Percentiles rank a stretch among this genome's conserved stretches.
These are phyloP conservation scores for Aradus depressus DNA, from an alignment of 2,888 invertebrate species.

Conservation along the genomic window DNA sequence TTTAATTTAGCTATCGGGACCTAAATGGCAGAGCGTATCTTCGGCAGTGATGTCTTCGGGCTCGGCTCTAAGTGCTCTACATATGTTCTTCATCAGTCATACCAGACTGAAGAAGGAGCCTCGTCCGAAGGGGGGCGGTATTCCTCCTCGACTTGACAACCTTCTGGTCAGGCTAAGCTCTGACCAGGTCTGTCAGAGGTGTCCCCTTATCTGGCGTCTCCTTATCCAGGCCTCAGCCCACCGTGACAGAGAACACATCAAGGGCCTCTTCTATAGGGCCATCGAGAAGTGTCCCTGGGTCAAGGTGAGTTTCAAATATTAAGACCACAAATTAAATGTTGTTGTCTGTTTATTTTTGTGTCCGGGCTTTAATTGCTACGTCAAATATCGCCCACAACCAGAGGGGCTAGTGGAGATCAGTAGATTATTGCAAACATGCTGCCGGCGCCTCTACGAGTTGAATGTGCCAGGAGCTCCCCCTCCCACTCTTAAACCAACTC, in stretches of 20 bases:
- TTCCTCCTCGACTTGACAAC: constrained; percentile 7
- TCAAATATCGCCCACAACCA: too few relatives aligned
- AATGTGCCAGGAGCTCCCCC: too few relatives aligned
- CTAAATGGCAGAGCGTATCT: constrained; percentile 21
- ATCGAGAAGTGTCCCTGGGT: constrained; percentile 54
- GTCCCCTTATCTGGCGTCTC: constrained; percentile 44
- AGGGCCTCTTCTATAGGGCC: constrained; percentile 43
- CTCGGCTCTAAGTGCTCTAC: constrained; percentile 13
- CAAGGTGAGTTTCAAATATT: constrained; percentile 45
- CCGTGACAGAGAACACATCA: constrained; percentile 36
- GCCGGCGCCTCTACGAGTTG: too few relatives aligned
- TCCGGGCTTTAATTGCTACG: too few relatives aligned
- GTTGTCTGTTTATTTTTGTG: too few relatives aligned
- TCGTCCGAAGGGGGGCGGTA: not conserved
- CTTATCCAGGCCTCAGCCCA: constrained; percentile 44
- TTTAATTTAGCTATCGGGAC: constrained; percentile 17
- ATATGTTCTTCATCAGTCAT: constrained; percentile 9
- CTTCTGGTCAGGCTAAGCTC: too few relatives aligned
- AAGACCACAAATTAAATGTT: too few relatives aligned
- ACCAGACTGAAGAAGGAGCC: not conserved
- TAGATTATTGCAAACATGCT: too few relatives aligned
- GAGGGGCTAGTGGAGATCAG: too few relatives aligned
- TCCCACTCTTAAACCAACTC: too few relatives aligned
- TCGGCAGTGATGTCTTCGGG: constrained; percentile 16
- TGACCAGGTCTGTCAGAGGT: constrained; percentile 22